Base-by-base conservation (phyloP, 1,140 invertebrate genomes). In the Melitaea cinxia region DNA sequence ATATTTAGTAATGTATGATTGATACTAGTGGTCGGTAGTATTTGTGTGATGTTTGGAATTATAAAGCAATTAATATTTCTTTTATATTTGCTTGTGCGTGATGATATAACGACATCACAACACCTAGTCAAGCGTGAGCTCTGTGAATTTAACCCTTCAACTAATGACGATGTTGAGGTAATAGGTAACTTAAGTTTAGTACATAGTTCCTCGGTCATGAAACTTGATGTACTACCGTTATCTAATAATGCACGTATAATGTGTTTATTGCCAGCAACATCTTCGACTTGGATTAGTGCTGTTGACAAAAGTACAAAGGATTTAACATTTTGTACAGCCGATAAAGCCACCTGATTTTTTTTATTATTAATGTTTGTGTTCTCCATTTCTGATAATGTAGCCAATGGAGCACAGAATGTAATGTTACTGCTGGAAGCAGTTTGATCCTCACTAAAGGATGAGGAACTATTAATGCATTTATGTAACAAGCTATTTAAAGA, bases 11-110 rank as follows among this genome's bases (percentile, higher is more conserved):
- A 23, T 1, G 54, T 24, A n/a, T 54, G 54, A 35, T 60, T 19
- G 12, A 66, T 60, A 10, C 53, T 24, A 19, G 56, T 59, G 17
- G 60, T 63, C 0, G 66, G 60, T 39, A 69, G 49, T 9, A 15
- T 19, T 14, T 68, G 66, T 2, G 79, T 76, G 14, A 82, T 77
- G 19, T 77, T 17, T 15, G 73, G 62, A 47, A 82, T 71, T 52
- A 77, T 61, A 45, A 59, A 28, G 68, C 75, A 79, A 30, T 74
- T 42, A 24, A 82, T 30, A 15, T 47, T 57, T 2, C 58, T 9
- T 24, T 10, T 69, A 56, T 71, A 78, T 15, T 58, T 62, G 64
- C 57, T n/a, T 14, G 26, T 66, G 24, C 14, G 60, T 19, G 79
- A 77, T 47, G 72, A 37, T 3, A 67, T 14, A 24, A 39, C 74